Percentiles rank a stretch among this genome's conserved stretches.
phyloP scores from a whole-genome alignment of 2,888 invertebrate species.

The Clistopyga incitator region DNA sequence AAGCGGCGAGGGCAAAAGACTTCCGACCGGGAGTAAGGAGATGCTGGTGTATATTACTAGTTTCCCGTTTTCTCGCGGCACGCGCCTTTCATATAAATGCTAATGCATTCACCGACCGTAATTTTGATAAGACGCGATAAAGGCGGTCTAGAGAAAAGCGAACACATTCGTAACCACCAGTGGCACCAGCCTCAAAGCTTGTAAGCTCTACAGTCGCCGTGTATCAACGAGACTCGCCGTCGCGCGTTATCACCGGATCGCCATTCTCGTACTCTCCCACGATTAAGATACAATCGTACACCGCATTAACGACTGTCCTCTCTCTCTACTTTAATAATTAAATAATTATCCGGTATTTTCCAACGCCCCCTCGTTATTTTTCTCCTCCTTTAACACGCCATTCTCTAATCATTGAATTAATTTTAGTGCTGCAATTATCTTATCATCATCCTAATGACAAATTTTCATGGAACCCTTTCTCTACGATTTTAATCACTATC shows the following conservation, averaged over 20 bases:
- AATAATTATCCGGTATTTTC: conserved; percentile 35
- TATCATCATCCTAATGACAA: too few species aligned
- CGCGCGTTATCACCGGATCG: conserved; percentile 51
- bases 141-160: neutral
- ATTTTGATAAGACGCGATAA: conserved; percentile 63
- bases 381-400: too few species aligned
- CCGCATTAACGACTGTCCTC: neutral
- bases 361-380: neutral
- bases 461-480: too few species aligned
- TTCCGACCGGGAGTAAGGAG: conserved; percentile 53
- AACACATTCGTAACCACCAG: conserved; percentile 41
- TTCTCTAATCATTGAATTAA: too few species aligned
- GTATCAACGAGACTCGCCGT: conserved; percentile 49
- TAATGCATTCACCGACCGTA: conserved; percentile 63
- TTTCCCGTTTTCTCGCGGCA: conserved; percentile 46
- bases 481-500: too few species aligned
- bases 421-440: too few species aligned
- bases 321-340: conserved; percentile 34
- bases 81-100: conserved; percentile 64
- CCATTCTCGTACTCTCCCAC: conserved; percentile 29
- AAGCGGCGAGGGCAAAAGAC: conserved; percentile 60
- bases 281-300: conserved; percentile 46
- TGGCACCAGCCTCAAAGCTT: conserved; percentile 5
- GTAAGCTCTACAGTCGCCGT: conserved; percentile 59
- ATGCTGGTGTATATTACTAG: conserved; percentile 40